Evolutionary conservation across 37 sponge, comb jelly and placozoan genomes (phyloP).

Genomic region (Halisarca cf. caerulea): DNA sequence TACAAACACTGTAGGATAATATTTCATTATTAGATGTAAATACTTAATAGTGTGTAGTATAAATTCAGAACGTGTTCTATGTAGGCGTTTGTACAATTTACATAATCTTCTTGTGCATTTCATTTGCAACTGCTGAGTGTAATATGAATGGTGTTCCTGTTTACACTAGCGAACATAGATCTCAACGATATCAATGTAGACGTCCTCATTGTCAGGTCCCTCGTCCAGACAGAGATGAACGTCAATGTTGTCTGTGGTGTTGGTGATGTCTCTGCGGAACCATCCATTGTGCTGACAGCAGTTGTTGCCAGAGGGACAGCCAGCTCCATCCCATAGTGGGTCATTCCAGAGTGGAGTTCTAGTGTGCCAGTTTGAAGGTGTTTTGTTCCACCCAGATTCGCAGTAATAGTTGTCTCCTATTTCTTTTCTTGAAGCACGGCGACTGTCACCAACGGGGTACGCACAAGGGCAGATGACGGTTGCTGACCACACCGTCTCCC

Average conservation of each 20-base stretch:
- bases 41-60: not conserved
- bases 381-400: not conserved
- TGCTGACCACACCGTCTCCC: not conserved
- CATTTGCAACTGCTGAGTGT: not conserved
- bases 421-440: not conserved
- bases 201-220: not conserved
- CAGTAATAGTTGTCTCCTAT: not conserved
- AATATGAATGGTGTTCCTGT: not conserved
- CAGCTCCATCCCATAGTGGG: slow-evolving; percentile 3
- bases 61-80: not conserved
- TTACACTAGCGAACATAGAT: not conserved
- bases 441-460: not conserved
- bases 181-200: slow-evolving; percentile 6
- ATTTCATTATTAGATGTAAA: not conserved
- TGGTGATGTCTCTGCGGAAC: not conserved
- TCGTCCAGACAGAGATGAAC: not conserved
- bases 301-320: not conserved
- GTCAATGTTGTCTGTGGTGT: not conserved
- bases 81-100: not conserved
- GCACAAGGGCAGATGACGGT: not conserved
- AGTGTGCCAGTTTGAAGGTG: not conserved
- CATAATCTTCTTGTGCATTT: not conserved
- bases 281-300: slow-evolving; percentile 6
- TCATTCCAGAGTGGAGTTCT: not conserved
- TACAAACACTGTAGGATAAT: too few species aligned